Conservation (phyloP, 2,797 vertebrate species). For the Moxostoma hubbsi region DNA sequence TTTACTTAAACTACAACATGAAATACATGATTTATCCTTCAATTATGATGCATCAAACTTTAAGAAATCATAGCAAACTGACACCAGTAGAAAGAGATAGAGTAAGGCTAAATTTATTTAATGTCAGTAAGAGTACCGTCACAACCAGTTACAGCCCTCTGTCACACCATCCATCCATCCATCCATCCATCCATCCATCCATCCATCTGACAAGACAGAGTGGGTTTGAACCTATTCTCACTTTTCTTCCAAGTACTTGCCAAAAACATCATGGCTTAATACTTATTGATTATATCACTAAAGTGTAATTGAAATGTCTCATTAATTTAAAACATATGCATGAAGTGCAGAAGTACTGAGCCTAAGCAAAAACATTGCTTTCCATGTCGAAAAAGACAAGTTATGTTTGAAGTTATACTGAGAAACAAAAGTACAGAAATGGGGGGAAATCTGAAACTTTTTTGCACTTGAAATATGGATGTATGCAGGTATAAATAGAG, state of each 20-base stretch:
- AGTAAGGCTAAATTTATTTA: too few relatives aligned
- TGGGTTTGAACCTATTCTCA: background rate
- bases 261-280: conserved; percentile 79
- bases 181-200: background rate
- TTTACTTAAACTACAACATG: too few relatives aligned
- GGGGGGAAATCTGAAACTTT: too few relatives aligned
- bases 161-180: background rate
- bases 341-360: conserved; percentile 53
- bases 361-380: conserved; percentile 34
- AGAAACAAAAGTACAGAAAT: too few relatives aligned
- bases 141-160: background rate
- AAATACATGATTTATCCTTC: too few relatives aligned
- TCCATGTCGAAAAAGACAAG: conserved; percentile 5
- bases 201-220: too few relatives aligned
- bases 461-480: too few relatives aligned
- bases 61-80: too few relatives aligned
- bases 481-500: too few relatives aligned
- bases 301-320: conserved; percentile 82
- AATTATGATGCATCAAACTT: too few relatives aligned
- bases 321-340: conserved; percentile 83
- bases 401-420: conserved; percentile 21
- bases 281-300: conserved; percentile 71
- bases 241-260: conserved; percentile 3
- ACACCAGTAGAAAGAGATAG: too few relatives aligned
- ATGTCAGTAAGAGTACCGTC: too few relatives aligned